A percentile compares a stretch with the other conserved stretches of the same genome.
Evolutionary conservation across 2,888 invertebrate genomes (phyloP).

Genomic region (Drosophila rellima): DNA sequence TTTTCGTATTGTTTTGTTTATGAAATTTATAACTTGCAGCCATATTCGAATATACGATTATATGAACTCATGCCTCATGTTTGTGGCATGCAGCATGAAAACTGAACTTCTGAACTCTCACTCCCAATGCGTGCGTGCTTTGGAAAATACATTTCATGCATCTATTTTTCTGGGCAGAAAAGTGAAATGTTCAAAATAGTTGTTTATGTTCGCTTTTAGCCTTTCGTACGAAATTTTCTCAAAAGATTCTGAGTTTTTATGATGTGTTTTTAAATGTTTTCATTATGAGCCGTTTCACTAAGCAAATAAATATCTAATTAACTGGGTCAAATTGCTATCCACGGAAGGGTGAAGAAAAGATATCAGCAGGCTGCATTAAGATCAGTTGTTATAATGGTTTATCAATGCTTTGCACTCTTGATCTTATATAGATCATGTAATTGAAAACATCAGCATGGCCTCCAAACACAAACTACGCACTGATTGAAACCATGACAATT

Average conservation of each 20-base stretch:
- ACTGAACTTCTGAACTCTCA: constrained; percentile 54
- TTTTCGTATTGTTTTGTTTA: constrained; percentile 17
- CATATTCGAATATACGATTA: constrained; percentile 1
- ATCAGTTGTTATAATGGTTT: neutral
- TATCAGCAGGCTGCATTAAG: constrained; percentile 4
- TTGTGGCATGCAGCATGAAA: constrained; percentile 39
- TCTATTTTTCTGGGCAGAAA: constrained; percentile 31
- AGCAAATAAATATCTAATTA: constrained; percentile 65
- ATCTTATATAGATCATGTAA: constrained; percentile 2
- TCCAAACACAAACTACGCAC: constrained; percentile 37
- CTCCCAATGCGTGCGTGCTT: constrained; percentile 28
- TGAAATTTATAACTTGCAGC: constrained; percentile 13
- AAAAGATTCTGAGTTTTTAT: constrained; percentile 52
- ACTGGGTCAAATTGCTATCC: constrained; percentile 16
- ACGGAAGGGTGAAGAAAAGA: constrained; percentile 6
- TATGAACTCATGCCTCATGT: constrained; percentile 21
- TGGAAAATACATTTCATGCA: constrained; percentile 64
- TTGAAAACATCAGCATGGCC: constrained; percentile 39
- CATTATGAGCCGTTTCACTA: constrained; percentile 73
- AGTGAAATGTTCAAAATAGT: constrained; percentile 48
- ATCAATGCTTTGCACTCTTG: neutral
- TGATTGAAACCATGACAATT: constrained; percentile 53
- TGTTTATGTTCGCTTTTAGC: constrained; percentile 72
- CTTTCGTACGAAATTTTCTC: constrained; percentile 30
- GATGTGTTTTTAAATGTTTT: constrained; percentile 78